Evolutionary conservation across 2,113 vertebrate species (phyloP), one percentile per base, ranked within the genome.

Genomic region (Micronisus gabar): DNA sequence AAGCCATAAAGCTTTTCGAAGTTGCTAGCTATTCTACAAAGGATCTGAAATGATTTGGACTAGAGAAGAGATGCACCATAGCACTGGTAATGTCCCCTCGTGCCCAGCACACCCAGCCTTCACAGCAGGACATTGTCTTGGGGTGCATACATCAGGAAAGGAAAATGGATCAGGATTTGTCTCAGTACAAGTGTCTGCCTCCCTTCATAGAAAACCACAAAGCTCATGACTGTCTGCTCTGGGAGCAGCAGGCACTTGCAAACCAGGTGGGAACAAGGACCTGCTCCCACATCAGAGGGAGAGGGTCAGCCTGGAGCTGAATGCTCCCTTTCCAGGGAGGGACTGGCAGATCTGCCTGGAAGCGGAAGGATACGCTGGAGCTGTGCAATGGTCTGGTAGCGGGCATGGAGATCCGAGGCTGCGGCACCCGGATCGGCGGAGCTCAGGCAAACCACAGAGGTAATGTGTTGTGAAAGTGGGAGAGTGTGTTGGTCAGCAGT

Each of bases 1-100:
- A 96, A 97, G 95, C 96, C 86, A 95, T 93, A 93, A 96, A 96
- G 96, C 95, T 97, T 96, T 96, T 72, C 25, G 58, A 97, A 95
- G 95, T 95, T 2, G 15, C 74, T 94, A 96, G 83, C 92, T 95
- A 96, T 90, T 87, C 95, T 96, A 96, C 85, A 68, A 86, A 90
- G 94, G 81, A 90, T 90, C 85, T 94, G 94, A 97, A 96, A 96
- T 95, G 96, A 88, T 94, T 91, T 0, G 94, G 96, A 96, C 95
- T 93, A 82, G 53, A 96, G 80, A 95, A 92, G 80, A 97, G 97
- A 93, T 71, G 85, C 95, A 92, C 73, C 81, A 50, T 1, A 76
- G 88, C 85, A 71, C 81, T 88, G 86, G 80, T 48, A 47, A 95
- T 2, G 47, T 94, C 87, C 61, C 52, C 67, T 66, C 9, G 7